A percentile compares a stretch with the other conserved stretches of the same genome.
Evolutionary conservation across 2,113 vertebrate genomes (phyloP).

Genomic region (Deroptyus accipitrinus): DNA sequence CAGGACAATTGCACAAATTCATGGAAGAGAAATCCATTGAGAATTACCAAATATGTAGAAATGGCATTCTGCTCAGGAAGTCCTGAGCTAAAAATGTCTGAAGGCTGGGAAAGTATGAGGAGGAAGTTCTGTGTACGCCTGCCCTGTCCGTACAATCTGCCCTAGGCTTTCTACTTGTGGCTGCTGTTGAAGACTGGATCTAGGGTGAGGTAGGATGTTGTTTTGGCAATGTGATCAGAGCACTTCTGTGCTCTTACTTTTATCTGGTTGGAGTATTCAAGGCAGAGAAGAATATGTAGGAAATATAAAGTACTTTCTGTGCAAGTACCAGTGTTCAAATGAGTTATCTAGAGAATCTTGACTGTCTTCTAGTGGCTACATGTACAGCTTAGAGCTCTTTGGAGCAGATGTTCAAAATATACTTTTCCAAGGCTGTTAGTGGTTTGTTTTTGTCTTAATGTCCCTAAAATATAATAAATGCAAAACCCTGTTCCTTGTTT

Average conservation of each 20-base stretch:
- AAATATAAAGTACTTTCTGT: not conserved
- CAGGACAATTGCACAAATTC: constrained; percentile 34
- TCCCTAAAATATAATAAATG: not conserved
- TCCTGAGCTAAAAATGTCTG: constrained; percentile 53
- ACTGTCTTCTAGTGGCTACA: not conserved
- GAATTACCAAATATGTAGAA: constrained; percentile 65
- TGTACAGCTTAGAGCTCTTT: not conserved
- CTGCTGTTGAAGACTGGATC: not conserved
- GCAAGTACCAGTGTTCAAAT: not conserved
- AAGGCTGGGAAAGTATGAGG: constrained; percentile 53
- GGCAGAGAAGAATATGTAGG: not conserved
- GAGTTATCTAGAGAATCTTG: not conserved
- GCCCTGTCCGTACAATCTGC: not conserved
- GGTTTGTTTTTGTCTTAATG: not conserved
- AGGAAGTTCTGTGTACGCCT: not conserved
- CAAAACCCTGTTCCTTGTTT: not conserved
- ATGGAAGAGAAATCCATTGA: constrained; percentile 20
- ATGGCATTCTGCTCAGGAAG: constrained; percentile 54
- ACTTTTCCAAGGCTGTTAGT: not conserved
- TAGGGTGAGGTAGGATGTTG: not conserved
- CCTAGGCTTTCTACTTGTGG: not conserved
- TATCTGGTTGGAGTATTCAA: not conserved
- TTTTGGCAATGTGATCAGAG: not conserved
- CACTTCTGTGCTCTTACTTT: not conserved
- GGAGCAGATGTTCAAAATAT: not conserved